Conservation (phyloP, 2,888 invertebrate genomes). For the Metacarcinus magister region DNA sequence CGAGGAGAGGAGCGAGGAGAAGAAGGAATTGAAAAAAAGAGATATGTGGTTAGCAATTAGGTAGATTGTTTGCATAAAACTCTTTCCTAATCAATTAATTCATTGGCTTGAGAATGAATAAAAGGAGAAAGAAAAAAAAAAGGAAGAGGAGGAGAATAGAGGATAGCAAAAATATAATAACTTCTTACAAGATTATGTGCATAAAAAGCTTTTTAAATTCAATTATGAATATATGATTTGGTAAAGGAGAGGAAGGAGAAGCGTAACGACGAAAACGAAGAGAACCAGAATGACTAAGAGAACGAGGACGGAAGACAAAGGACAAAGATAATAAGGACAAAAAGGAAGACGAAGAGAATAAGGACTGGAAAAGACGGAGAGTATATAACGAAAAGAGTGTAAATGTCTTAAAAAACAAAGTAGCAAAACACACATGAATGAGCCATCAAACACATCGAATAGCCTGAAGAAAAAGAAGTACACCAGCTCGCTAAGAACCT, state of each 20-base stretch:
- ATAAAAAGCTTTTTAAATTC: not conserved
- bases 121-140: not conserved
- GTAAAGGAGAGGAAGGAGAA: not conserved
- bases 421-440: not conserved
- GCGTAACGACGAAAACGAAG: not conserved
- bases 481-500: too few relatives aligned
- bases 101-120: not conserved
- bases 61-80: not conserved
- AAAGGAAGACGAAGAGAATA: not conserved
- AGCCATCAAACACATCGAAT: too few relatives aligned
- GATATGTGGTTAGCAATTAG: not conserved
- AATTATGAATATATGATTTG: not conserved
- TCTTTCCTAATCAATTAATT: not conserved
- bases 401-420: not conserved
- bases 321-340: not conserved
- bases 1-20: not conserved
- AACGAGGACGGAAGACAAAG: not conserved
- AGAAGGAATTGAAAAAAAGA: not conserved
- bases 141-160: not conserved
- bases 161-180: not conserved
- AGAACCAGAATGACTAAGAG: not conserved
- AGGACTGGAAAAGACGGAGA: not conserved
- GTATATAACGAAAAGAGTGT: not conserved
- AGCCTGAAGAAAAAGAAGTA: too few relatives aligned
- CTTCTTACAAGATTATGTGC: not conserved